Evolutionary conservation across 2,888 invertebrate species (phyloP), one percentile per base, ranked within the genome.

Genomic region (Brachypterus glaber): DNA sequence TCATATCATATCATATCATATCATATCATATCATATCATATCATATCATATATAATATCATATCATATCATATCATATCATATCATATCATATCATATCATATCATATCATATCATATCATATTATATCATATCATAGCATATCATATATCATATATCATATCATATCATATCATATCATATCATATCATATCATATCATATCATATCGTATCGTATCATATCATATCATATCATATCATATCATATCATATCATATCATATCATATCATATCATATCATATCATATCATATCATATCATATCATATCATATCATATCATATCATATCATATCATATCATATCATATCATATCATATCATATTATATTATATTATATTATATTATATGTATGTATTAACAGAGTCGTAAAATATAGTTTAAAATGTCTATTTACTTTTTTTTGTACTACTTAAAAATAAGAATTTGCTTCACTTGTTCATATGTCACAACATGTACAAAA

Each of bases 281-380:
- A 21, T 21, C 9, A 21, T 21, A 21, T 21, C 9, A 21, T 21
- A 21, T 21, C 9, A 21, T 21, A 21, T 21, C 9, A 21, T 21
- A 21, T 21, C 9, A 21, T 21, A 21, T 21, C 9, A 21, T 21
- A 21, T 21, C 9, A 21, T 21, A 21, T 21, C 9, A 21, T 21
- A 21, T 21, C 9, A 21, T 21, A 21, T 21, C 9, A 21, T 21
- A 21, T 21, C 9, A 21, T 21, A 21, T 21, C 9, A 21, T 21
- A 21, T 21, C 9, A 21, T 21, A 21, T 21, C 9, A 21, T 21
- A 21, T 21, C 9, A 21, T 21, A 21, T 21, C 9, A 21, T 21
- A 21, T 21, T 21, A 21, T 21, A 21, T 21, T 21, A 21, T 21
- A 21, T 21, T 21, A 21, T 21, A 21, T 21, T 21, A 21, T 21